Conservation (phyloP, 35 echinoderm and acorn worm species). For the Acanthaster planci region DNA sequence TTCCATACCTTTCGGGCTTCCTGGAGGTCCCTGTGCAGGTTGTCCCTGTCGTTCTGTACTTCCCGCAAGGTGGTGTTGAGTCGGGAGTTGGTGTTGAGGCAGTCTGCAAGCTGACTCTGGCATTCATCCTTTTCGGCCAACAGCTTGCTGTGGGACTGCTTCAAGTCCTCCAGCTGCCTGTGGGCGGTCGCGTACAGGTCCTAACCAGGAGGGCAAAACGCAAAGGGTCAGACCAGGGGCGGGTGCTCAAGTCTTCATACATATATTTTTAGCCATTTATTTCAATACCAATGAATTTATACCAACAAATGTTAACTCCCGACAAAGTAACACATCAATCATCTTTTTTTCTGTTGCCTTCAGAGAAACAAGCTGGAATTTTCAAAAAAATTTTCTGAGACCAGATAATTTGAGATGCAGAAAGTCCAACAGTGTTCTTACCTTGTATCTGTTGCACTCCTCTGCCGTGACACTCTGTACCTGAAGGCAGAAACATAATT, state of each 20-base stretch:
- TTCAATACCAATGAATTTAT: no score
- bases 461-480: conserved; percentile 53
- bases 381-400: no score
- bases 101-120: conserved; percentile 74
- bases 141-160: conserved; percentile 54
- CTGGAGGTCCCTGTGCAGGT: conserved; percentile 72
- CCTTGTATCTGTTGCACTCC: conserved; percentile 66
- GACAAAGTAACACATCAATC: no score
- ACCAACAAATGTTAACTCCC: no score
- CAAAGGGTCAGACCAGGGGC: no score
- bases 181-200: conserved; percentile 25
- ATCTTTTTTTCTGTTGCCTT: no score
- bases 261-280: no score
- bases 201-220: background rate
- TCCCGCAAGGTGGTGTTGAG: conserved; percentile 69
- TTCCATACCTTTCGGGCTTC: conserved; percentile 45
- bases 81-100: conserved; percentile 63
- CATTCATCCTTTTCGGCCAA: conserved; percentile 72
- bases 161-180: conserved; percentile 61
- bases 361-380: no score
- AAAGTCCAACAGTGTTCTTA: background rate
- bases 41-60: conserved; percentile 86
- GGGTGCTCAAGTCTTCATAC: no score
- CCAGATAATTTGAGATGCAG: no score
- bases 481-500: conserved; percentile 19